Base-by-base conservation (phyloP, 2,113 vertebrate species). In the Crocuta crocuta region DNA sequence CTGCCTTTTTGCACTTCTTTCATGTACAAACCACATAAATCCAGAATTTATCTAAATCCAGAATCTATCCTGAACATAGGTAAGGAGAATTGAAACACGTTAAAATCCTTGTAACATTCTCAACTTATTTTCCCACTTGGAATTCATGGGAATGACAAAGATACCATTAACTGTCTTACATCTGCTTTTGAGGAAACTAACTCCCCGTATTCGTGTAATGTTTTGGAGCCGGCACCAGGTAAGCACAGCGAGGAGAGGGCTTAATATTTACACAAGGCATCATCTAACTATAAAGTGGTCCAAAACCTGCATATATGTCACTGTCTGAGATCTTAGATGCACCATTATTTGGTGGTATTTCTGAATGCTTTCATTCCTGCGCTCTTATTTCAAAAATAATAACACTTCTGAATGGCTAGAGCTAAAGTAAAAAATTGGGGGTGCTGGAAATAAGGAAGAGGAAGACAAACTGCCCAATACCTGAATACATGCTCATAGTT, bases 1-100 rank as follows among this genome's bases (percentile, higher is more conserved):
- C 1, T 35, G 26, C 31, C 24, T 35, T 65, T 83, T 68, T 55
- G 23, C 17, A 63, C 28, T 91, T 66, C 66, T 87, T 86, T 55
- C 76, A 82, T n/a, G 31, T 3, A 61, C 48, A 92, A 92, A 90
- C 50, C 91, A 82, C 76, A 93, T 76, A 82, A 91, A 90, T 39
- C 13, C 26, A 95, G 50, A 78, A 66, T 63, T 39, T 24, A 55
- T 55, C 53, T 55, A 55, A 55, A 55, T 15, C 53, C 53, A 55
- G 53, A 55, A 55, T 63, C 71, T 81, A n/a, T 24, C 35, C 24
- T 31, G 10, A 95, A 92, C 9, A 31, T 35, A 31, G 39, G 43
- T 35, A 61, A 9, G 7, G 45, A 79, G 61, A 7, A 7, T 45
- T 78, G 35, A 90, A 94, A 87, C 50, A 80, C 17, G 76, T 19